These are phyloP conservation scores for Cottus gobio DNA, from an alignment of 2,113 vertebrate species.

Conservation along the genomic window DNA sequence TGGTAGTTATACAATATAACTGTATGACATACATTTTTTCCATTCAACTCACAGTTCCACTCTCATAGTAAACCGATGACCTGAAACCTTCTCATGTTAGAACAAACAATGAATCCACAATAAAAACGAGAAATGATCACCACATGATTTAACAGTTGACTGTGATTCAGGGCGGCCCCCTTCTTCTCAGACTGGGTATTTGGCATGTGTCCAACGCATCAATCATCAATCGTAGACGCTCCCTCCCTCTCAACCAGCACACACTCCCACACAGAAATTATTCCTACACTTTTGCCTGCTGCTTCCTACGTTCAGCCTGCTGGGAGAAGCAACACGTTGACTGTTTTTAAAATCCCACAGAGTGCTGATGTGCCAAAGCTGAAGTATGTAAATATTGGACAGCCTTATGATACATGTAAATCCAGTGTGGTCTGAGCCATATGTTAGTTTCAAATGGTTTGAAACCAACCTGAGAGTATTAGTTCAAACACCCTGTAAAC, in stretches of 20 bases:
- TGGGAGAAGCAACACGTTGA: background rate
- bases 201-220: slow-evolving; percentile 43
- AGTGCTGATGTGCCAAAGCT: slow-evolving; percentile 12
- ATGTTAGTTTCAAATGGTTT: slow-evolving; percentile 13
- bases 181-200: slow-evolving; percentile 7
- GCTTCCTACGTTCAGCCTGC: slow-evolving; percentile 19
- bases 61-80: background rate
- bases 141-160: slow-evolving; percentile 1
- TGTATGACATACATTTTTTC: background rate
- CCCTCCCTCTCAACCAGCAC: slow-evolving; percentile 16
- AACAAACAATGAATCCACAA: slow-evolving; percentile 27
- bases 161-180: slow-evolving; percentile 15
- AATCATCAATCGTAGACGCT: slow-evolving; percentile 42
- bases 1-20: background rate
- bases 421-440: background rate
- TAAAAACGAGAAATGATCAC: slow-evolving; percentile 31
- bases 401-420: slow-evolving; percentile 45
- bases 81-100: slow-evolving; percentile 36
- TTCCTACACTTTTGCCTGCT: slow-evolving; percentile 6
- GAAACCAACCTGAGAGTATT: slow-evolving; percentile 14
- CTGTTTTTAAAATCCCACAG: slow-evolving; percentile 10
- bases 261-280: slow-evolving; percentile 34
- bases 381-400: slow-evolving; percentile 46
- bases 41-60: background rate
- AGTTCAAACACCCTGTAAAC: background rate